These are phyloP conservation scores for Colossoma macropomum DNA, from an alignment of 2,113 vertebrate genomes.

Conservation along the genomic window DNA sequence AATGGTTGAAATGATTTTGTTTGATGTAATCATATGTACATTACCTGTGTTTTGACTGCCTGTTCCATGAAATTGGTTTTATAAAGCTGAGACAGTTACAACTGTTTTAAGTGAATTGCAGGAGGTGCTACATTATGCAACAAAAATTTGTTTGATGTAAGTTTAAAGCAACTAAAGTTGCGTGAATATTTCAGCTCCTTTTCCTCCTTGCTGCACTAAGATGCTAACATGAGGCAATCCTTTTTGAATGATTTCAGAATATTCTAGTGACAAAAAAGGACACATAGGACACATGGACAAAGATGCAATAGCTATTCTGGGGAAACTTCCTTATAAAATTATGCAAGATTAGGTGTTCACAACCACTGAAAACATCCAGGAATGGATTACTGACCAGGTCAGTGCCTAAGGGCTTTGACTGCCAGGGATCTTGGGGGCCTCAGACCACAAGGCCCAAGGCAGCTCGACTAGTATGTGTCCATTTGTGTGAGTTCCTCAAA, in stretches of 20 bases:
- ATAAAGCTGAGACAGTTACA: neutral
- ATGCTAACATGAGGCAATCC: neutral
- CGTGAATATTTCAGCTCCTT: neutral
- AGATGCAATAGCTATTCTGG: neutral
- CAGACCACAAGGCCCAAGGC: too few species aligned
- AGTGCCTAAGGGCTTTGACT: neutral
- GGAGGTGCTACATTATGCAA: neutral
- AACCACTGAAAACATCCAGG: neutral
- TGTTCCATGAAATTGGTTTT: neutral
- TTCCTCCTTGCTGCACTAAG: neutral
- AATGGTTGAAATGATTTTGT: too few species aligned
- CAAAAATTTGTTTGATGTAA: neutral
- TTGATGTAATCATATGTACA: too few species aligned
- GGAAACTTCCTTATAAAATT: neutral
- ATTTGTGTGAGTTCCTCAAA: too few species aligned
- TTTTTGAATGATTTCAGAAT: neutral
- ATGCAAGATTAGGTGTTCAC: neutral
- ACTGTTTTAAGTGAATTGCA: neutral
- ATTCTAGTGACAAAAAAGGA: neutral
- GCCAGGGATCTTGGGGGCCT: too few species aligned
- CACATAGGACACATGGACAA: neutral
- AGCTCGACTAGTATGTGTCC: too few species aligned
- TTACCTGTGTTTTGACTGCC: neutral
- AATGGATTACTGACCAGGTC: neutral
- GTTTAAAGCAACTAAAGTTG: neutral